Conservation (phyloP, 1,140 invertebrate species). For the Tetramorium alpestre region DNA sequence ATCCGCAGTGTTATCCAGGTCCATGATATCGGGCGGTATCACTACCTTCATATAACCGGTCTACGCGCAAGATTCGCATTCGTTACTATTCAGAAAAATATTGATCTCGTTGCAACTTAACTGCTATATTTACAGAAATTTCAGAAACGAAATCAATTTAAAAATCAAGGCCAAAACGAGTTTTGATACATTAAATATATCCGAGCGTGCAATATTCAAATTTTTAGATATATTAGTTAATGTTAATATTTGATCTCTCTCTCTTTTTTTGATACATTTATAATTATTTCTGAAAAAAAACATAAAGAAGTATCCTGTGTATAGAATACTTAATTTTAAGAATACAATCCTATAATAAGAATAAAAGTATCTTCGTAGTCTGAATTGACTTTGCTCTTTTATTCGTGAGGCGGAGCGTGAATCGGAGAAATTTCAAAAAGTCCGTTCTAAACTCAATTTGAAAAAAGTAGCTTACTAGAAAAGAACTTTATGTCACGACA, state of each 20-base stretch:
- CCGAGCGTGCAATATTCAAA: neutral
- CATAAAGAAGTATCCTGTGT: neutral
- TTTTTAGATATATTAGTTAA: too few relatives aligned
- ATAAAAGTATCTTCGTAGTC: neutral
- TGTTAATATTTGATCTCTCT: neutral
- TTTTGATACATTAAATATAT: neutral
- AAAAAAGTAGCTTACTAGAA: neutral
- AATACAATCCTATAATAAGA: neutral
- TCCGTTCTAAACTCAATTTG: neutral
- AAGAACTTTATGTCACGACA: neutral
- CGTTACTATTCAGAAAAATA: neutral
- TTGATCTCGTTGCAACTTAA: neutral
- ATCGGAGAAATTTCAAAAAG: neutral
- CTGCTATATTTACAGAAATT: neutral
- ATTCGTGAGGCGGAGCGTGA: too few relatives aligned
- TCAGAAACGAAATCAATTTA: neutral
- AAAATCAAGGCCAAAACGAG: neutral
- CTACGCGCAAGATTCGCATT: constrained; percentile 81
- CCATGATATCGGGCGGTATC: constrained; percentile 93
- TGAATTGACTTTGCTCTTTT: neutral
- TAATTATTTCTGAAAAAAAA: neutral
- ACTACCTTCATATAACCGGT: constrained; percentile 93
- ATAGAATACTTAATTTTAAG: neutral
- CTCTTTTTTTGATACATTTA: neutral
- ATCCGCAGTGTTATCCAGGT: constrained; percentile 83